Percentiles rank a stretch among this genome's conserved stretches.
phyloP scores from a whole-genome alignment of 2,888 invertebrate genomes.

The Trichacis sp. region DNA sequence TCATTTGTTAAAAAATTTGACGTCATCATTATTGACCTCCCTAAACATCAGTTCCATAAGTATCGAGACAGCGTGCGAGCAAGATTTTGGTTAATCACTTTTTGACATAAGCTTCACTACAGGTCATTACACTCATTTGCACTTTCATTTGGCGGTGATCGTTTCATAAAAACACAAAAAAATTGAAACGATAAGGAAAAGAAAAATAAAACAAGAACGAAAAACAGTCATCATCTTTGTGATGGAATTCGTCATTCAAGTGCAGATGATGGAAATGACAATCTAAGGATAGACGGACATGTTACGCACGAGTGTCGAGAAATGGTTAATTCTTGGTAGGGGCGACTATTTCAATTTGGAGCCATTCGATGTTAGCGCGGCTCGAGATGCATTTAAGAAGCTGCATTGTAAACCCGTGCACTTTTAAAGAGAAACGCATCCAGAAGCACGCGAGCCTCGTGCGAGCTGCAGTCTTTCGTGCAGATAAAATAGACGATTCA shows the following conservation, averaged over 20 bases:
- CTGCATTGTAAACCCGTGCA: constrained; percentile 41
- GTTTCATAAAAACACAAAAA: neutral
- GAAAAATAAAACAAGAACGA: constrained; percentile 20
- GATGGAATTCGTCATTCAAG: neutral
- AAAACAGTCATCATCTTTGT: neutral
- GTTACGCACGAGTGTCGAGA: neutral
- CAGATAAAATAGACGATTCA: constrained; percentile 28
- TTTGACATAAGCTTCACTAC: constrained; percentile 29
- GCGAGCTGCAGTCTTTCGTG: constrained; percentile 46
- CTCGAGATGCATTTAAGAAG: constrained; percentile 30
- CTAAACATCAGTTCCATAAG: constrained; percentile 5
- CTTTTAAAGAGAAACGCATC: constrained; percentile 39
- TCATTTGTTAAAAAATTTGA: no score
- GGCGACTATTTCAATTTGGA: constrained; percentile 18
- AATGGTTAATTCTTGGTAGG: neutral
- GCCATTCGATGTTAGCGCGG: constrained; percentile 19
- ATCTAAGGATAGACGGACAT: neutral
- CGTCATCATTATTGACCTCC: neutral
- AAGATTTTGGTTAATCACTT: constrained; percentile 45
- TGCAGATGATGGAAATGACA: constrained; percentile 4
- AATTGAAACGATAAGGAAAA: constrained; percentile 3
- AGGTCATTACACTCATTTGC: constrained; percentile 8
- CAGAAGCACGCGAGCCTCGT: constrained; percentile 44
- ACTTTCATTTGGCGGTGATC: constrained; percentile 2
- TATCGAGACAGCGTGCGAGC: constrained; percentile 46